Percentiles rank a stretch among this genome's conserved stretches.
Conservation (phyloP, 30 jellyfish, hydroid and myxozoan species). For the Clytia hemisphaerica region DNA sequence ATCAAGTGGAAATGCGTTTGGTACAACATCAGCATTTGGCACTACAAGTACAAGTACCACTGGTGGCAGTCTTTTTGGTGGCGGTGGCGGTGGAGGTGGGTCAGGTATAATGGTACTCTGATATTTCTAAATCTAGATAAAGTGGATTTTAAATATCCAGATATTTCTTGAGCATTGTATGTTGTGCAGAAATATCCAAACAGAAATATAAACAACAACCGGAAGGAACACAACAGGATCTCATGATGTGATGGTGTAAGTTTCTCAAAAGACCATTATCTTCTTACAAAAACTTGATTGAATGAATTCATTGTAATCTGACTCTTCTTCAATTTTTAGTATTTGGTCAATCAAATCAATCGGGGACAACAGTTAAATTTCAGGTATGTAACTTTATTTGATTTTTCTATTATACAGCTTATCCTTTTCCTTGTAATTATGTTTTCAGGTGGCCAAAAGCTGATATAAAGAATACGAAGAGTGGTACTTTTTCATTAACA, state of each 20-base stretch:
- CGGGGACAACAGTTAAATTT: slow-evolving; percentile 77
- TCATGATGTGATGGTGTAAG: too few relatives aligned
- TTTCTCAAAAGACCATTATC: too few relatives aligned
- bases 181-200: not conserved
- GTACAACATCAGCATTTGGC: slow-evolving; percentile 37
- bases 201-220: not conserved
- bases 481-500: not conserved
- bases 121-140: not conserved
- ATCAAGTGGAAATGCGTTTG: slow-evolving; percentile 23
- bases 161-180: not conserved
- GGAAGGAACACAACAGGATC: too few relatives aligned
- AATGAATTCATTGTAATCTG: not conserved
- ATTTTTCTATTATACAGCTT: not conserved
- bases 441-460: too few relatives aligned
- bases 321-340: slow-evolving; percentile 12
- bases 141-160: not conserved
- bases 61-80: slow-evolving; percentile 55
- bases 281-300: too few relatives aligned
- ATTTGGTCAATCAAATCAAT: slow-evolving; percentile 56
- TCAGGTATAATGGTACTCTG: not conserved
- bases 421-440: too few relatives aligned
- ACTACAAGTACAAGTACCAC: slow-evolving; percentile 38
- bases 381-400: slow-evolving; percentile 38
- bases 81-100: not conserved
- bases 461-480: not conserved